phyloP scores from a whole-genome alignment of 2,113 vertebrate genomes.

The Prietella phreatophila region DNA sequence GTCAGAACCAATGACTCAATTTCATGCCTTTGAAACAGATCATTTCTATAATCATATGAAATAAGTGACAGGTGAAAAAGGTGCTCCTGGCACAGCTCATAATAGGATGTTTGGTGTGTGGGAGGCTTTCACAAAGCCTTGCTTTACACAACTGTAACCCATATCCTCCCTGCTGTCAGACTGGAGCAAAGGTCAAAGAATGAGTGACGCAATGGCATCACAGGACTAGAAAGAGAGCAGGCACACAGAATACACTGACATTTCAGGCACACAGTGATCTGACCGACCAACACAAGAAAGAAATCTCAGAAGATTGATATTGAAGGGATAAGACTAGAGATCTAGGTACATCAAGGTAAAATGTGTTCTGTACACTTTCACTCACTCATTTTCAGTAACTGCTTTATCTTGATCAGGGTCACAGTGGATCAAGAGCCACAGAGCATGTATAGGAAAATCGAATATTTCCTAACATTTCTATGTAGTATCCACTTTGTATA shows the following conservation, averaged over 20 bases:
- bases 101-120: slow-evolving; percentile 10
- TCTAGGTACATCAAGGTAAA: slow-evolving; percentile 10
- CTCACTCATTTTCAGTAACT: background rate
- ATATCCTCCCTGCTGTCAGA: slow-evolving; percentile 34
- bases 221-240: slow-evolving; percentile 36
- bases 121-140: slow-evolving; percentile 3
- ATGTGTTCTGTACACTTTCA: background rate
- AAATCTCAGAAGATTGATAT: slow-evolving; percentile 21
- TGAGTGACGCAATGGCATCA: slow-evolving; percentile 38
- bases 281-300: slow-evolving; percentile 8
- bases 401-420: background rate
- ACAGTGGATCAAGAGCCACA: background rate
- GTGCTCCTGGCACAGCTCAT: background rate
- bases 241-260: slow-evolving; percentile 25
- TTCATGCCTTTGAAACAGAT: background rate
- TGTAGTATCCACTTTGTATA: background rate
- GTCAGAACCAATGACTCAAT: background rate
- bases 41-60: background rate
- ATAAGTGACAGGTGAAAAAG: background rate
- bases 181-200: slow-evolving; percentile 50
- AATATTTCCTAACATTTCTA: background rate
- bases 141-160: slow-evolving; percentile 38
- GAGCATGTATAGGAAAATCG: background rate
- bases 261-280: slow-evolving; percentile 13
- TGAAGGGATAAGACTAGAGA: background rate